A percentile compares a stretch with the other conserved stretches of the same genome.
phyloP scores from a whole-genome alignment of 2,888 invertebrate genomes.

The Frankliniella intonsa region DNA sequence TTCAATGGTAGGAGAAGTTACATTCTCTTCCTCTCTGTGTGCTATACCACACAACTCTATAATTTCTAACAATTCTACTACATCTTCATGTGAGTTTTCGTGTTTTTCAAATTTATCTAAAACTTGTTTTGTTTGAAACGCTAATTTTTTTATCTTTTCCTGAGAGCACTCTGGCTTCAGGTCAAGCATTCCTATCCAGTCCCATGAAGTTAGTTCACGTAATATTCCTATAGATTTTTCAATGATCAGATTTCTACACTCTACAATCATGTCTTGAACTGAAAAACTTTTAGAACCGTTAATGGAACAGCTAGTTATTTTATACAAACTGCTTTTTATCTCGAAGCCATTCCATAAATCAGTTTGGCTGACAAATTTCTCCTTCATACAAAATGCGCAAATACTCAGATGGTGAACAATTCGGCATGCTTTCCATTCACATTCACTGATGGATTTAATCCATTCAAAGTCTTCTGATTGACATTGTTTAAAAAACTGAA shows the following conservation, averaged over 20 bases:
- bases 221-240: background rate
- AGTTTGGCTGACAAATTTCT: background rate
- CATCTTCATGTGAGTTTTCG: no score
- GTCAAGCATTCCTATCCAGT: background rate
- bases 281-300: background rate
- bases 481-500: background rate
- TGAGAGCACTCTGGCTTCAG: background rate
- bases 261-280: background rate
- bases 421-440: no score
- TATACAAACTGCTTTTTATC: background rate
- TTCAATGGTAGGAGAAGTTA: background rate
- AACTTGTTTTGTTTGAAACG: background rate
- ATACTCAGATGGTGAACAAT: no score
- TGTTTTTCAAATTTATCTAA: background rate
- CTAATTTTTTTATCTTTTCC: background rate
- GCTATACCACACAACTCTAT: background rate
- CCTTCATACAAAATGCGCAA: background rate
- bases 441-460: no score
- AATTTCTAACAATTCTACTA: background rate
- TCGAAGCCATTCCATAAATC: background rate
- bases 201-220: background rate
- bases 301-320: background rate
- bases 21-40: background rate
- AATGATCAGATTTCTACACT: background rate
- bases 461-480: no score